Percentiles rank a stretch among this genome's conserved stretches.
phyloP scores from a whole-genome alignment of 2,797 vertebrate genomes.

The Heliangelus exortis region DNA sequence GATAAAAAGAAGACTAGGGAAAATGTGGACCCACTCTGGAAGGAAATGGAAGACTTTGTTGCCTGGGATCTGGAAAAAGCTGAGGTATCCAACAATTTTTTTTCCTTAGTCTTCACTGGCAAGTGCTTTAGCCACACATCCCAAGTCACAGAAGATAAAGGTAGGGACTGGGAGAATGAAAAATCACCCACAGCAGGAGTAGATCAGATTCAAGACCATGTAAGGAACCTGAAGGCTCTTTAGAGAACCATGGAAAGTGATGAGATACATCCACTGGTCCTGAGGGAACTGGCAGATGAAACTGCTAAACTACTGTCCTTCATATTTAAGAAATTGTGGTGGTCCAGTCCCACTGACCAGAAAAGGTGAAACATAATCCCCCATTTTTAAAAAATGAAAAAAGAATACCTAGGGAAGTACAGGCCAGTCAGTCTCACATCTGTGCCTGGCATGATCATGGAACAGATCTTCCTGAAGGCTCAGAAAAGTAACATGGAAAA shows the following conservation, averaged over 20 bases:
- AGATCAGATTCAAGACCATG: background rate
- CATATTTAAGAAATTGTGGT: background rate
- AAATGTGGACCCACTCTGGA: too few relatives aligned
- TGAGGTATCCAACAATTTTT: too few relatives aligned
- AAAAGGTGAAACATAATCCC: background rate
- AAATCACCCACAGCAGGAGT: background rate
- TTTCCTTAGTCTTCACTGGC: too few relatives aligned
- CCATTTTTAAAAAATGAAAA: background rate
- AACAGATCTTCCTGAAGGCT: background rate
- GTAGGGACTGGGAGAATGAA: background rate
- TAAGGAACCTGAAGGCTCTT: background rate
- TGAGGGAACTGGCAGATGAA: background rate
- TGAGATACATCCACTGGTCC: background rate
- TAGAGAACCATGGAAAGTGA: background rate
- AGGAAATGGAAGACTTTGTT: too few relatives aligned
- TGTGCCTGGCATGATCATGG: background rate
- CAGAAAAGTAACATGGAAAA: background rate
- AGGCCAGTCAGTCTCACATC: background rate
- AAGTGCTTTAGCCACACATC: too few relatives aligned
- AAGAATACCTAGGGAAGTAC: background rate
- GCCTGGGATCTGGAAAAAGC: too few relatives aligned
- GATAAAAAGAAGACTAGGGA: too few relatives aligned
- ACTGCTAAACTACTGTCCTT: fast-evolving
- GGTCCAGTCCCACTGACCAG: background rate
- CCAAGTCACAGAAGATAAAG: too few relatives aligned